Base-by-base conservation (phyloP, 37 sponge, comb jelly and placozoan genomes). In the Chondrilla cf. caribensis region DNA sequence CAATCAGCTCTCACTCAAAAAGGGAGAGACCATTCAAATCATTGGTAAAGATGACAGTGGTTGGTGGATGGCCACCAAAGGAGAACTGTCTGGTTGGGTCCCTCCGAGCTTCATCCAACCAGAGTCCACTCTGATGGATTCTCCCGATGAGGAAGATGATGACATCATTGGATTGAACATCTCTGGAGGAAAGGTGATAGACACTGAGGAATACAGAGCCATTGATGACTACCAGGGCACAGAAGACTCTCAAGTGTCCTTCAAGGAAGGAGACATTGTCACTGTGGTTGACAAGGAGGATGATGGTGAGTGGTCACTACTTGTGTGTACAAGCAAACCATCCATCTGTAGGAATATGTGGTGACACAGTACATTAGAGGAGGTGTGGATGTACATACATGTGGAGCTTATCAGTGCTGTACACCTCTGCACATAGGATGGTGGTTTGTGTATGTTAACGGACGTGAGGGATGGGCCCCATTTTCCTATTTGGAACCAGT, bases 381-480 rank as follows among this genome's bases (percentile, higher is more conserved):
- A n/a, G n/a, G n/a, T n/a, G n/a, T n/a, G n/a, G n/a, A n/a, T n/a
- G n/a, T n/a, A n/a, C n/a, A n/a, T n/a, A n/a, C n/a, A n/a, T n/a
- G n/a, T n/a, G n/a, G n/a, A n/a, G 7, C 29, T 21, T 28, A 26
- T 19, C 15, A 26, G 19, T 60, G 9, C 15, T 28, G 19, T 60
- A 4, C 29, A 19, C 28, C 4, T 15, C 28, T 28, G 24, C 68
- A 67, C 11, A 17, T 57, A 94, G 95, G 95, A 21, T 94, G 95
- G 95, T 94, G 95, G 95, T 90, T 90, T 90, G 95, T 90, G 0
- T 59, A 73, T 31, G 85, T 83, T 17, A 89, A 89, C 4, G 47
- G 82, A 24, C 68, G 79, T 1, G 91, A 90, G 38, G 95, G 95
- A 18, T 94, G 95, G 95, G 95, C 86, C 26, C 95, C 95, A 24